Evolutionary conservation across 2,888 invertebrate species (phyloP), one percentile per base, ranked within the genome.

Genomic region (Heliconius hortense): DNA sequence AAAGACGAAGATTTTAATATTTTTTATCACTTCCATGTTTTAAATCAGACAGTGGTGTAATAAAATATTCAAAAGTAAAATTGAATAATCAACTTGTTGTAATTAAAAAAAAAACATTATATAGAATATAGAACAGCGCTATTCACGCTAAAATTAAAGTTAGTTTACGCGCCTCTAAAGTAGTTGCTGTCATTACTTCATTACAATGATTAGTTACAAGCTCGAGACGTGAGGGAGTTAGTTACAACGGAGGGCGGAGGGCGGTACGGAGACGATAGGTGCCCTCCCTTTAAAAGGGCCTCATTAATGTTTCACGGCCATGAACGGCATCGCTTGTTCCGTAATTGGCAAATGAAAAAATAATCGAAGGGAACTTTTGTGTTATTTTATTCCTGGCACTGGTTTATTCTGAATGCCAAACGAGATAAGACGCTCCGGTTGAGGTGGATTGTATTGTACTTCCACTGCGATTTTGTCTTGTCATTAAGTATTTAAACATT

Each of bases 231-330:
- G 43, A 72, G 79, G 79, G 81, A 73, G 78, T 77, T 80, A 75
- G 81, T 72, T 77, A 77, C 2, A 48, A 8, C 48, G 21, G 48
- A 48, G 77, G 78, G 75, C 73, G 76, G 76, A 72, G 80, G 81
- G 81, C 78, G 79, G 80, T 78, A 78, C 77, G 76, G 68, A 72
- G 74, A 73, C 72, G 78, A 24, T 21, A 56, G 59, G 60, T 63
- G 43, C 67, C 81, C 81, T 78, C 79, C 80, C 81, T 81, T 84
- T 84, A 87, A 88, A 87, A 82, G 80, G 81, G 77, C 72, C 87
- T 90, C 89, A 93, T 93, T 88, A 92, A 93, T 92, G 87, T 92
- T 93, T 89, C 91, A 92, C 85, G 85, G 82, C 82, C 81, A 86
- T 86, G 88, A 89, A 86, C 87, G 87, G 84, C 84, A 84, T 86